These are phyloP conservation scores for Pegoplata infirma DNA, from an alignment of 2,888 invertebrate genomes.

Conservation along the genomic window DNA sequence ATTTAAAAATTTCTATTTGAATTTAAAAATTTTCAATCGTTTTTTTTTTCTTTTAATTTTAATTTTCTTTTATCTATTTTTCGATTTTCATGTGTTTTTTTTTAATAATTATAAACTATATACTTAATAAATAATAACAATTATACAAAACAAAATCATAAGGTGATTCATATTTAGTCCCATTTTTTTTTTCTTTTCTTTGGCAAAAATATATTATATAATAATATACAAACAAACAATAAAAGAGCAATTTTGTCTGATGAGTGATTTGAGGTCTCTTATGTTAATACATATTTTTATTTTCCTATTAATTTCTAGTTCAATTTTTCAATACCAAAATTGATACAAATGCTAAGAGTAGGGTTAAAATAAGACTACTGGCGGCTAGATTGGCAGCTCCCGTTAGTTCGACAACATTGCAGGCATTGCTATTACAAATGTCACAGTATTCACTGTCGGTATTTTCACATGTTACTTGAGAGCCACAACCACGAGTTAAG, in stretches of 20 bases:
- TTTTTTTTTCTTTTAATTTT: too few species aligned
- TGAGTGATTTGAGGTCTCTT: conserved; percentile 14
- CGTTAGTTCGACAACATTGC: conserved; percentile 69
- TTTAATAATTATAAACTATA: neutral
- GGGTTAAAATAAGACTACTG: conserved; percentile 62
- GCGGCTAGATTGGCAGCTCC: conserved; percentile 63
- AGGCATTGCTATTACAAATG: conserved; percentile 68
- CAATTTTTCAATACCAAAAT: conserved; percentile 39
- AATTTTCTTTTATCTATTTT: too few species aligned
- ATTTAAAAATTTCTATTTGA: neutral
- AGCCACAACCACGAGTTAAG: conserved; percentile 70
- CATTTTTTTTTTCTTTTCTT: too few species aligned
- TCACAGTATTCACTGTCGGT: conserved; percentile 65
- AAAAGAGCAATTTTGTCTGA: neutral
- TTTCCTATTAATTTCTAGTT: neutral
- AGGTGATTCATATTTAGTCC: too few species aligned
- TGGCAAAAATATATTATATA: conserved; percentile 31
- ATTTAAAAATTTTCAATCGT: neutral
- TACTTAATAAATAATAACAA: neutral
- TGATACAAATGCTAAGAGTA: conserved; percentile 64
- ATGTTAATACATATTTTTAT: neutral
- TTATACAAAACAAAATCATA: neutral
- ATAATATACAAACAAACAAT: conserved; percentile 20
- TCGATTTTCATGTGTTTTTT: too few species aligned
- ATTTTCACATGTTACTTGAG: conserved; percentile 66